These are phyloP conservation scores for Artibeus jamaicensis DNA, from an alignment of 2,797 vertebrate species.

Conservation along the genomic window DNA sequence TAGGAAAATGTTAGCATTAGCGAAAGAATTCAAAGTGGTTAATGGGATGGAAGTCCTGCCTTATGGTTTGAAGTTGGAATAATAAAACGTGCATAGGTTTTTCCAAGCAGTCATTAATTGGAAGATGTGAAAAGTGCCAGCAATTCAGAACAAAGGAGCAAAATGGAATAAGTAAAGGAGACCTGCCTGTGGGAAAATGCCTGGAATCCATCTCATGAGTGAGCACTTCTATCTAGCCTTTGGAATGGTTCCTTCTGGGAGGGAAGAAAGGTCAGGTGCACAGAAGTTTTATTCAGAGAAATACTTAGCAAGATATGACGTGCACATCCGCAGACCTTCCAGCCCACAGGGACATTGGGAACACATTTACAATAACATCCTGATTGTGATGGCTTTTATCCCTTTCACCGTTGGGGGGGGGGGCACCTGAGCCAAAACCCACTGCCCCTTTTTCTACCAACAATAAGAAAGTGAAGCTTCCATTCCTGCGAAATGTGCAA, in stretches of 20 bases:
- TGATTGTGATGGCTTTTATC: neutral
- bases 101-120: slow-evolving; percentile 31
- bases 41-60: neutral
- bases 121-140: slow-evolving; percentile 16
- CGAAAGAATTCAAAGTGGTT: slow-evolving; percentile 46
- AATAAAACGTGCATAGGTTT: slow-evolving; percentile 43
- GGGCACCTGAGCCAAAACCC: neutral
- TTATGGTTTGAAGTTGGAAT: slow-evolving; percentile 45
- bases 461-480: neutral
- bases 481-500: neutral
- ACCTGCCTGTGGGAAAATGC: neutral
- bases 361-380: neutral
- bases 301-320: neutral
- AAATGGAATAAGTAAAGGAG: slow-evolving; percentile 15
- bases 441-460: too few relatives aligned
- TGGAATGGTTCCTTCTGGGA: neutral
- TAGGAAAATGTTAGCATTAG: slow-evolving; percentile 15
- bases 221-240: neutral
- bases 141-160: neutral
- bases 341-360: neutral
- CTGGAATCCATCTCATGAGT: neutral
- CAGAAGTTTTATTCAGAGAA: neutral
- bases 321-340: neutral
- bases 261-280: neutral
- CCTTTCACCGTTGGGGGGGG: neutral